A percentile compares a stretch with the other conserved stretches of the same genome.
Conservation (phyloP, 2,888 invertebrate species). For the Leptura quadrifasciata region DNA sequence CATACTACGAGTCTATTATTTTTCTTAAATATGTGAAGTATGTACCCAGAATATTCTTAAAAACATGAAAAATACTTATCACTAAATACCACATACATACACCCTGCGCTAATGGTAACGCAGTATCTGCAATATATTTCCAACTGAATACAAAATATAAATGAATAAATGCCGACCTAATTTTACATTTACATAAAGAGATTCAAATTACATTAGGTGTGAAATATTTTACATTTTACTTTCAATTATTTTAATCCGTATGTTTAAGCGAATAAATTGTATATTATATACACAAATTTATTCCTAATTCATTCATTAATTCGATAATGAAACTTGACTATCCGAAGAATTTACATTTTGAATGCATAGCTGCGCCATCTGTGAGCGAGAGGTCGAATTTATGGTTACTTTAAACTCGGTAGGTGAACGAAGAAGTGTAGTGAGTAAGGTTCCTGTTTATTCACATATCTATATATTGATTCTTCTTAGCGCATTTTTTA, state of each 20-base stretch:
- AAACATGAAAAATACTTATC: neutral
- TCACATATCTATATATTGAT: neutral
- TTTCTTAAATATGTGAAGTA: neutral
- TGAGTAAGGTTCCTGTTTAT: neutral
- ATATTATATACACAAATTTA: conserved; percentile 56
- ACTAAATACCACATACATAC: neutral
- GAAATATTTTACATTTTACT: conserved; percentile 54
- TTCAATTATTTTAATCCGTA: conserved; percentile 57
- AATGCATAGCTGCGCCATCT: conserved; percentile 50
- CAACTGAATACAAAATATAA: conserved; percentile 10
- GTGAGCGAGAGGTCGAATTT: conserved; percentile 44
- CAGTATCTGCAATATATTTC: neutral
- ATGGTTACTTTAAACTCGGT: neutral
- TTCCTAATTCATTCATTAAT: conserved; percentile 54
- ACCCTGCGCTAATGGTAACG: neutral
- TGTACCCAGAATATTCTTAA: neutral
- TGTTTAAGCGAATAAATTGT: conserved; percentile 51
- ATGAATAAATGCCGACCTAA: conserved; percentile 55
- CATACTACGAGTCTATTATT: neutral
- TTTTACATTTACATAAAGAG: conserved; percentile 53
- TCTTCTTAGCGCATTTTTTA: neutral
- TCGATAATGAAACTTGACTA: conserved; percentile 34
- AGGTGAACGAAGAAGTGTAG: neutral
- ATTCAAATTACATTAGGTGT: conserved; percentile 53
- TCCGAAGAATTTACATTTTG: conserved; percentile 23